Evolutionary conservation across 2,113 vertebrate genomes (phyloP).

Genomic region (Lamprologus tigripictilis): DNA sequence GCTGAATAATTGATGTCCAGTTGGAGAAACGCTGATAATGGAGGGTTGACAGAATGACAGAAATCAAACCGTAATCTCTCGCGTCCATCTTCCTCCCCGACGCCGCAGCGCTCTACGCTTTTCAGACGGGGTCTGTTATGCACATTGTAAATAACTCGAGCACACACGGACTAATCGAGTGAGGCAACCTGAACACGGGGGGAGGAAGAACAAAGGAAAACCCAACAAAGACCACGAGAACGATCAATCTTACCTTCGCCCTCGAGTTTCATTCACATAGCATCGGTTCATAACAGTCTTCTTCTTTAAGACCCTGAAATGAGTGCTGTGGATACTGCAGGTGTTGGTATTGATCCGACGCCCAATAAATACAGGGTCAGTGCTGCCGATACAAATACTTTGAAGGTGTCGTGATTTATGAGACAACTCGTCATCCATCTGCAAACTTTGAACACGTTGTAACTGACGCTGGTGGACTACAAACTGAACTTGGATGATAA

Average conservation of each 20-base stretch:
- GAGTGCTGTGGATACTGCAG: background rate
- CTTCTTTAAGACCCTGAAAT: background rate
- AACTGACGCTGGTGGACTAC: background rate
- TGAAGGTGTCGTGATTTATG: background rate
- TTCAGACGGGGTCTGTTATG: background rate
- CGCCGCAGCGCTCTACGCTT: background rate
- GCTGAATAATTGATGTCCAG: slow-evolving; percentile 42
- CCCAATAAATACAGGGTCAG: background rate
- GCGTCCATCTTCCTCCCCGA: background rate
- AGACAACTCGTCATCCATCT: background rate
- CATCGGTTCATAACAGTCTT: background rate
- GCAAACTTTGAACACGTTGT: background rate
- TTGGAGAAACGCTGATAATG: background rate
- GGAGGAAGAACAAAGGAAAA: background rate
- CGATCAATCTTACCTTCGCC: background rate
- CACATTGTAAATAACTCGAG: background rate
- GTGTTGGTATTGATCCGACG: background rate
- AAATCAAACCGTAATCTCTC: too few species aligned
- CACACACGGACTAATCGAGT: background rate
- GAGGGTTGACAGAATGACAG: background rate
- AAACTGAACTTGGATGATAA: background rate
- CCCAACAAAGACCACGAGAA: background rate
- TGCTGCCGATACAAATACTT: background rate
- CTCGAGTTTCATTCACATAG: background rate
- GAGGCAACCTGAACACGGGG: background rate